These are phyloP conservation scores for Oscheius myriophilus DNA, from an alignment of 2,888 invertebrate species.

Conservation along the genomic window DNA sequence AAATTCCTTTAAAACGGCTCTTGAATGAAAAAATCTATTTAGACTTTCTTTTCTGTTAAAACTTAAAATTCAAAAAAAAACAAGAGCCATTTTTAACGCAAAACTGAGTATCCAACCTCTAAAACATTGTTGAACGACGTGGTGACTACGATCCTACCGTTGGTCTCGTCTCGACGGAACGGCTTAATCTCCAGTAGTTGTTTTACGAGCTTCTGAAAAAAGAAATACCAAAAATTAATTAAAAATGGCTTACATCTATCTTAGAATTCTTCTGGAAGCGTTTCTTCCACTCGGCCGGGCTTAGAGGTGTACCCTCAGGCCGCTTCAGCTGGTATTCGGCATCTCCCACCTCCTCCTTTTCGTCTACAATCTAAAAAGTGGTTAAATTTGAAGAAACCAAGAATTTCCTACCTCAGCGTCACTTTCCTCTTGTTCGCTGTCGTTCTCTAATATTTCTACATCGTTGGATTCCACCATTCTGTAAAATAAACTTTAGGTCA, in stretches of 20 bases:
- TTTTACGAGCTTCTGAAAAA: too few species aligned
- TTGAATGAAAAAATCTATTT: too few species aligned
- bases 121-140: conserved; percentile 32
- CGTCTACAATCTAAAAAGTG: not conserved
- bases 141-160: conserved; percentile 9
- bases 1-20: too few species aligned
- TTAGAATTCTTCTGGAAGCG: conserved; percentile 31
- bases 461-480: too few species aligned
- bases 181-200: conserved; percentile 13
- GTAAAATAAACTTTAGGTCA: too few species aligned
- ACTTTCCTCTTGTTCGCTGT: conserved; percentile 8
- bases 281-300: conserved; percentile 35
- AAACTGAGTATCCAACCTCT: conserved; percentile 19
- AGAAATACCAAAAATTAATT: not conserved
- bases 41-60: too few species aligned
- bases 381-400: not conserved
- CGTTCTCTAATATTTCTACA: too few species aligned
- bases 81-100: too few species aligned
- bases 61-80: too few species aligned
- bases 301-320: conserved; percentile 30
- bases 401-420: not conserved
- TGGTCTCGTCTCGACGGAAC: conserved; percentile 9
- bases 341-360: conserved; percentile 20
- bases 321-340: conserved; percentile 36
- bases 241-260: conserved; percentile 20